A percentile compares a stretch with the other conserved stretches of the same genome.
These are phyloP conservation scores for Polyommatus icarus DNA, from an alignment of 2,888 invertebrate species.

Conservation along the genomic window DNA sequence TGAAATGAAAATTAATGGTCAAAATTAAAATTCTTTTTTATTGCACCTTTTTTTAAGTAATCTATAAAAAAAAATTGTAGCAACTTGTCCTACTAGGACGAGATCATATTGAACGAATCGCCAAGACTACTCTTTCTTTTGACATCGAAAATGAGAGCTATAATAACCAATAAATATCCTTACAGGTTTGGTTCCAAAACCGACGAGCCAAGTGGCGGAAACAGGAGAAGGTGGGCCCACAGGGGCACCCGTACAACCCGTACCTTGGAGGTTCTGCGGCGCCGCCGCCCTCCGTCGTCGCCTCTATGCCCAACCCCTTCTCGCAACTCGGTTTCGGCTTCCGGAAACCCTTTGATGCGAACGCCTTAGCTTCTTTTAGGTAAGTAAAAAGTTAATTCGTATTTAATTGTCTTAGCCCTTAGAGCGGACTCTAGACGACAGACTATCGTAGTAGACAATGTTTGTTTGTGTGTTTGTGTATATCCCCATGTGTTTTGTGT, in stretches of 20 bases:
- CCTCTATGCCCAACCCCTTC: slow-evolving; percentile 91
- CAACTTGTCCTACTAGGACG: too few species aligned
- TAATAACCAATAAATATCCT: slow-evolving; percentile 47
- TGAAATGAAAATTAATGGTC: too few species aligned
- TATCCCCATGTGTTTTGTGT: neutral
- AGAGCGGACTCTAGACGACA: too few species aligned
- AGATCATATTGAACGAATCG: too few species aligned
- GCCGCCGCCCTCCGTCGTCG: slow-evolving; percentile 85
- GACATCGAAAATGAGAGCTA: slow-evolving; percentile 36
- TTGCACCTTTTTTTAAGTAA: too few species aligned
- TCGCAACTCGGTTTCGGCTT: slow-evolving; percentile 88
- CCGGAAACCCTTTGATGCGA: slow-evolving; percentile 85
- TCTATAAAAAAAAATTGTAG: too few species aligned
- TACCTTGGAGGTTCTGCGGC: slow-evolving; percentile 85
- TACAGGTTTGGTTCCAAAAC: slow-evolving; percentile 96
- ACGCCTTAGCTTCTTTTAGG: slow-evolving; percentile 85
- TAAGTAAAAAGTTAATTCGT: slow-evolving; percentile 54
- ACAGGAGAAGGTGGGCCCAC: slow-evolving; percentile 95
- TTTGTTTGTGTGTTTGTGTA: too few species aligned
- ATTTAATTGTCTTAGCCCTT: neutral
- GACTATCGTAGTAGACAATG: too few species aligned
- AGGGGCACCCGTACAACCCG: slow-evolving; percentile 94
- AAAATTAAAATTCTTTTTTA: too few species aligned
- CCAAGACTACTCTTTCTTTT: neutral
- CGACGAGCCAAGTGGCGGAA: slow-evolving; percentile 95